Percentiles rank a stretch among this genome's conserved stretches.
Evolutionary conservation across 2,888 invertebrate genomes (phyloP).

Genomic region (Tribolium freemani): DNA sequence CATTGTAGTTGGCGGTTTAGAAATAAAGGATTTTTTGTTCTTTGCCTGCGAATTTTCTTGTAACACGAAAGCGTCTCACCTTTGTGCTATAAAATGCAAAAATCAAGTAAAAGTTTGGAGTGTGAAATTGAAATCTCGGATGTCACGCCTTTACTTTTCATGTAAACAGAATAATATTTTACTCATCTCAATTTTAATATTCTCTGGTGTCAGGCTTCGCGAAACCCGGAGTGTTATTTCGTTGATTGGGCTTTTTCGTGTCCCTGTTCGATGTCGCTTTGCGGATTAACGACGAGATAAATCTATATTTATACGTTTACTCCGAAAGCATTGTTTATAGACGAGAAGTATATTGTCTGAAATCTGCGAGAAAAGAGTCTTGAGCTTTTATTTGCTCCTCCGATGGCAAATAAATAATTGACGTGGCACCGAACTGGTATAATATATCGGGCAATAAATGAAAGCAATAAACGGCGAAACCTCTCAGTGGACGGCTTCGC

Average conservation of each 20-base stretch:
- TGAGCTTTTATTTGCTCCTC: constrained; percentile 21
- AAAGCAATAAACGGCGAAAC: constrained; percentile 41
- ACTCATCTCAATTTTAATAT: constrained; percentile 1
- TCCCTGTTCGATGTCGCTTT: constrained; percentile 14
- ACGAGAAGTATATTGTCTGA: constrained; percentile 26
- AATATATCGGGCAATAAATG: constrained; percentile 38
- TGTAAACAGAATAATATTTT: constrained; percentile 4
- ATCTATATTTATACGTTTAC: constrained; percentile 33
- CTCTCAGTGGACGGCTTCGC: constrained; percentile 39
- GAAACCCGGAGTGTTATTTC: neutral
- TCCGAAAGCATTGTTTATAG: constrained; percentile 21
- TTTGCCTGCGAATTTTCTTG: too few relatives aligned
- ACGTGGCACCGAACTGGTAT: constrained; percentile 25
- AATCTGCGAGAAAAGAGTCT: constrained; percentile 14
- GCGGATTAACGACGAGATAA: constrained; percentile 26
- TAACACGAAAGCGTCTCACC: neutral
- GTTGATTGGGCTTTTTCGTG: constrained; percentile 12
- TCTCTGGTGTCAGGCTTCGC: neutral
- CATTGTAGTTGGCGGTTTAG: too few relatives aligned
- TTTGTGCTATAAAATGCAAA: neutral
- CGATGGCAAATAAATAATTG: constrained; percentile 37
- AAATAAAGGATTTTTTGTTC: too few relatives aligned
- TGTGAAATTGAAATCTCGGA: neutral
- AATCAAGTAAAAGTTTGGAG: neutral
- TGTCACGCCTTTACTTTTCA: neutral